Evolutionary conservation across 2,888 invertebrate species (phyloP).

Genomic region (Macrostomum cliftonense): DNA sequence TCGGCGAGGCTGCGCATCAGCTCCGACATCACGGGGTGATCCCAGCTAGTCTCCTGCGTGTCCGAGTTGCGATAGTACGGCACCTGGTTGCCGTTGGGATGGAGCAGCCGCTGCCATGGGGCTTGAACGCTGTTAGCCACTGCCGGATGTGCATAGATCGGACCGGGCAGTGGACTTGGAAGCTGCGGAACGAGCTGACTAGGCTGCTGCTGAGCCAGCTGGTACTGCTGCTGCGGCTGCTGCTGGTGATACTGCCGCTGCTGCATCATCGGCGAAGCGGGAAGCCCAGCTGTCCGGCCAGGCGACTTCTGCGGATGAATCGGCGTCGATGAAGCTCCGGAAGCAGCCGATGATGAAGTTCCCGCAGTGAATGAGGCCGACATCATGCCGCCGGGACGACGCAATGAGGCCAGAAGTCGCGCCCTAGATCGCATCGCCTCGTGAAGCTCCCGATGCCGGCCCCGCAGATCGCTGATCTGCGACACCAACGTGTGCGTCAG

Average conservation of each 20-base stretch:
- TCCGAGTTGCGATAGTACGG: slow-evolving; percentile 96
- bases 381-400: too few relatives aligned
- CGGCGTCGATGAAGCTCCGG: too few relatives aligned
- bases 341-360: too few relatives aligned
- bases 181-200: background rate
- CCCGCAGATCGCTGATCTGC: background rate
- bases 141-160: background rate
- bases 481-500: slow-evolving; percentile 2
- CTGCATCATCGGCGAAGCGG: too few relatives aligned
- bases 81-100: slow-evolving; percentile 69
- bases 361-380: too few relatives aligned
- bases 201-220: too few relatives aligned
- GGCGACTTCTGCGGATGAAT: too few relatives aligned
- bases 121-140: slow-evolving; percentile 48
- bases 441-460: background rate
- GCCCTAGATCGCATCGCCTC: too few relatives aligned
- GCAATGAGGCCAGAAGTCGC: too few relatives aligned
- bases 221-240: too few relatives aligned
- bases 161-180: background rate
- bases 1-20: slow-evolving; percentile 43
- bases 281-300: too few relatives aligned
- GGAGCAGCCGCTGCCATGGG: slow-evolving; percentile 87
- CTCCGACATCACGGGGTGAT: slow-evolving; percentile 94
- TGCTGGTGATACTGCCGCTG: too few relatives aligned
- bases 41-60: slow-evolving; percentile 96